Base-by-base conservation (phyloP, 2,888 invertebrate species). In the Parnassius mnemosyne region DNA sequence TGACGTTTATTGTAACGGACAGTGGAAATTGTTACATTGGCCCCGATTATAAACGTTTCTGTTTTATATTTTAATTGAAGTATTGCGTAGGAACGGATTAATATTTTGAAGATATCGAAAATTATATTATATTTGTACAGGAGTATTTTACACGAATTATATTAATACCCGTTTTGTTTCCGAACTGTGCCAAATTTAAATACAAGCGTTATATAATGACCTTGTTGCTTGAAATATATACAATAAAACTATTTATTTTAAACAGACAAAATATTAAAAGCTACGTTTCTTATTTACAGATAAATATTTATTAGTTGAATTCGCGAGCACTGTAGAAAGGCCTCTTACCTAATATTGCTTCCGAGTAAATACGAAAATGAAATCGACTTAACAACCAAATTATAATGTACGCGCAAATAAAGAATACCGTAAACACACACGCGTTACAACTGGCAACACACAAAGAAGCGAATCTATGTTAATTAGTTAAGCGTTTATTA, bases 81-180 rank as follows among this genome's bases (percentile, higher is more conserved):
- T 81, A 84, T 80, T 79, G 80, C 79, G 78, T 82, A 84, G 82
- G 85, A 88, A 87, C 87, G 84, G 80, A 84, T 67, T 73, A 66
- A 69, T 67, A 69, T 64, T 64, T 67, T 60, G 53, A 47, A 47
- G 44, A 13, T 61, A 60, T 34, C n/a, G 16, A 64, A 66, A 66
- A 60, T 51, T 50, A 47, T n/a, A 13, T n/a, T 47, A 49, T 47
- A 49, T 60, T 53, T 42, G n/a, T 34, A 43, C 25, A 53, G 41
- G 20, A 50, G 12, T 49, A 50, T 50, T 12, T 50, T 50, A 12
- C 10, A 16, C 10, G 12, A 68, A 63, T 57, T 46, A 62, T 65
- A 53, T 64, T 63, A 51, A 57, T 68, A 70, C 63, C 52, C 63
- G 63, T 68, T 60, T 60, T 65, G 67, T 65, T 61, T 68, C 68